Conservation (phyloP, 2,113 vertebrate genomes). For the Dipodomys ordii region DNA sequence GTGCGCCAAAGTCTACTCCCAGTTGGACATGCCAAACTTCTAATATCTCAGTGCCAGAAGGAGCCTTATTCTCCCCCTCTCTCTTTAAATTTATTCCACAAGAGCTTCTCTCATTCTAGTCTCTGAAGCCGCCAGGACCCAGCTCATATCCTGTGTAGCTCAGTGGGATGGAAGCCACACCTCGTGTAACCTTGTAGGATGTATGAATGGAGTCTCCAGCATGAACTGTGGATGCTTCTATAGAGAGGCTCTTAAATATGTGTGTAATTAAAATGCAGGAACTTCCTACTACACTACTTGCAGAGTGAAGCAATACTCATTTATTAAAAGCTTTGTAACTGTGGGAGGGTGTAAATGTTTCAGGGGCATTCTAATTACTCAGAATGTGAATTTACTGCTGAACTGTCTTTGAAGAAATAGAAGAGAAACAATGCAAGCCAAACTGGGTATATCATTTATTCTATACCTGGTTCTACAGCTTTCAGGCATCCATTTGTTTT, state of each 20-base stretch:
- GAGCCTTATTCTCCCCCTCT: conserved; percentile 60
- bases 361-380: neutral
- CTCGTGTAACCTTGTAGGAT: conserved; percentile 73
- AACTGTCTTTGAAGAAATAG: conserved; percentile 2
- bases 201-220: conserved; percentile 50
- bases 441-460: neutral
- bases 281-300: neutral
- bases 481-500: conserved; percentile 11
- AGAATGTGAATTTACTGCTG: neutral
- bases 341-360: neutral
- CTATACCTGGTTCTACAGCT: neutral
- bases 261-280: conserved; percentile 52
- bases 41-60: conserved; percentile 71
- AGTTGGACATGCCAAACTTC: conserved; percentile 74
- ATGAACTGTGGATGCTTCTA: conserved; percentile 64
- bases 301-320: conserved; percentile 14
- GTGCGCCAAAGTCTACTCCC: conserved; percentile 73
- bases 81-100: conserved; percentile 68
- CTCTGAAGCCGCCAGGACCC: conserved; percentile 76
- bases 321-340: conserved; percentile 44
- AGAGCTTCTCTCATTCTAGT: conserved; percentile 75
- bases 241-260: conserved; percentile 48
- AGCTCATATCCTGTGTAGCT: conserved; percentile 80
- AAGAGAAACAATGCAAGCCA: neutral
- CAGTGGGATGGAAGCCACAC: conserved; percentile 79